These are phyloP conservation scores for Caerostris extrusa DNA, from an alignment of 1,140 invertebrate species.

Conservation along the genomic window DNA sequence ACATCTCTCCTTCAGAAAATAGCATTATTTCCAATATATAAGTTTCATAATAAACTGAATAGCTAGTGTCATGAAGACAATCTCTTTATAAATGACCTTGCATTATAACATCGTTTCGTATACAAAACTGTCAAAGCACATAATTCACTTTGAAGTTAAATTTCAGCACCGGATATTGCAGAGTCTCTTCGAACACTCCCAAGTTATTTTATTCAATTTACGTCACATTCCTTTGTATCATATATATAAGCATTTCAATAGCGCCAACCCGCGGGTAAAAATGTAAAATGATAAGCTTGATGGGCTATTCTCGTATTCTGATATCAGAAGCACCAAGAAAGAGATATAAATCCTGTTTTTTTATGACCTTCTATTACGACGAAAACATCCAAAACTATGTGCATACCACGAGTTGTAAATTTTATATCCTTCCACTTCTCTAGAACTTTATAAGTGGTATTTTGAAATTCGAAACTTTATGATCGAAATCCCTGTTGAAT, in stretches of 20 bases:
- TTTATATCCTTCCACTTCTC: not conserved
- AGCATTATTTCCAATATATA: too few relatives aligned
- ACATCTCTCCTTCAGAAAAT: too few relatives aligned
- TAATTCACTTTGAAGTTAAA: not conserved
- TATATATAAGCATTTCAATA: not conserved
- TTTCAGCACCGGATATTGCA: not conserved
- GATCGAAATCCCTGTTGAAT: not conserved
- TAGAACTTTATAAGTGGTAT: too few relatives aligned
- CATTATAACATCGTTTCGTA: too few relatives aligned
- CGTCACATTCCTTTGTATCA: not conserved
- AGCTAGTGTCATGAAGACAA: too few relatives aligned
- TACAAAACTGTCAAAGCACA: not conserved
- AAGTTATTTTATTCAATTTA: constrained; percentile 6
- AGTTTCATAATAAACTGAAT: too few relatives aligned
- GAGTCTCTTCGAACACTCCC: not conserved
- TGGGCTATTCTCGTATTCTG: not conserved
- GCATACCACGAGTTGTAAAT: not conserved
- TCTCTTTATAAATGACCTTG: too few relatives aligned
- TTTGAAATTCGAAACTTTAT: constrained; percentile 3
- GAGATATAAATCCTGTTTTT: constrained; percentile 4
- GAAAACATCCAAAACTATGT: not conserved
- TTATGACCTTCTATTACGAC: constrained; percentile 28
- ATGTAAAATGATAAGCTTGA: constrained; percentile 48
- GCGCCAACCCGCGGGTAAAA: not conserved
- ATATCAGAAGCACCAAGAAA: not conserved